Evolutionary conservation across 2,113 vertebrate species (phyloP).

Genomic region (Zosterops lateralis): DNA sequence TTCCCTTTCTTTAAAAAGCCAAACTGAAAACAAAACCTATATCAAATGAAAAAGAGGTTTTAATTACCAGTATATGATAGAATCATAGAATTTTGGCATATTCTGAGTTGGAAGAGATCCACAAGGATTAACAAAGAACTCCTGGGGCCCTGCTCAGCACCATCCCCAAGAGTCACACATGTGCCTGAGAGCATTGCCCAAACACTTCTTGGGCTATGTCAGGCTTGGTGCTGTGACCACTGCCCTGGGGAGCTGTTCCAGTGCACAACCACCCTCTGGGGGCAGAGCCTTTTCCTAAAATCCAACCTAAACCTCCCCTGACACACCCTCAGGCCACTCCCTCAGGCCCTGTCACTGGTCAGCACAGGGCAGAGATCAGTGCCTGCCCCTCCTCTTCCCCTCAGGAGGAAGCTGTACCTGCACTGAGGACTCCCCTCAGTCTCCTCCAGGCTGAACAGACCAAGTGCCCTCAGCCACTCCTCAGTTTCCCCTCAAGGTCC

Average conservation of each 20-base stretch:
- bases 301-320: background rate
- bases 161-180: background rate
- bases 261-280: rapidly evolving
- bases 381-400: background rate
- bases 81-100: background rate
- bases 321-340: background rate
- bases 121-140: background rate
- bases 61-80: background rate
- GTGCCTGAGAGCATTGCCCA: rapidly evolving
- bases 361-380: background rate
- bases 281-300: background rate
- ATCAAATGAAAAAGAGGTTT: background rate
- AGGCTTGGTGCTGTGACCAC: background rate
- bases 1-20: background rate
- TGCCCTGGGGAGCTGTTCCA: background rate
- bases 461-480: background rate
- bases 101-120: background rate
- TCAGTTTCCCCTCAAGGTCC: background rate
- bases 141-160: background rate
- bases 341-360: background rate
- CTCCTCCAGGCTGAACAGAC: background rate
- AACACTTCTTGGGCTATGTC: background rate
- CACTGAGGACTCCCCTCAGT: background rate
- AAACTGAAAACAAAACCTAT: background rate
- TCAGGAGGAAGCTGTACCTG: background rate